A percentile compares a stretch with the other conserved stretches of the same genome.
Evolutionary conservation across 2,797 vertebrate genomes (phyloP).

Genomic region (Cryptoblepharus egeriae): DNA sequence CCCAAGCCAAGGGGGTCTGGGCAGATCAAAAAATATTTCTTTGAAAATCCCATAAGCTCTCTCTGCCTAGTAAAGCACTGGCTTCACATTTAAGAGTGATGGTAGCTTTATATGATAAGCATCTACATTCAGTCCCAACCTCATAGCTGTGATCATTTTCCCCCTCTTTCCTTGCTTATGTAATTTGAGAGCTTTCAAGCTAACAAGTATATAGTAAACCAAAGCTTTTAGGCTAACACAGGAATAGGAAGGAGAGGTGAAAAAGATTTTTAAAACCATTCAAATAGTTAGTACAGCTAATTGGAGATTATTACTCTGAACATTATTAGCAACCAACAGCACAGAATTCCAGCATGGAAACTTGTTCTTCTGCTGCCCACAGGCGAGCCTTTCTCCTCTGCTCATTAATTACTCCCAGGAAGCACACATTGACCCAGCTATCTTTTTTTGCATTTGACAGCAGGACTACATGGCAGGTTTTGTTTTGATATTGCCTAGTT

Average conservation of each 20-base stretch:
- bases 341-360: background rate
- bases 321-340: background rate
- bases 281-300: conserved; percentile 10
- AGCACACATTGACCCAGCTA: background rate
- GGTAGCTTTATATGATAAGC: background rate
- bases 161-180: no score
- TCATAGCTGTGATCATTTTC: background rate
- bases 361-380: background rate
- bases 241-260: background rate
- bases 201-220: background rate
- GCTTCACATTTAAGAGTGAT: background rate
- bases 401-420: background rate
- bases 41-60: background rate
- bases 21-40: background rate
- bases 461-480: background rate
- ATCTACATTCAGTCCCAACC: background rate
- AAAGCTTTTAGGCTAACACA: background rate
- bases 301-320: conserved; percentile 8
- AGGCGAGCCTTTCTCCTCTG: background rate
- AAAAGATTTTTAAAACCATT: background rate
- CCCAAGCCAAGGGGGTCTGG: background rate
- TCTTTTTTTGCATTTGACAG: background rate
- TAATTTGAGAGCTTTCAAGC: background rate
- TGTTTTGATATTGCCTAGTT: background rate
- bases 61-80: background rate